Percentiles rank a stretch among this genome's conserved stretches.
These are phyloP conservation scores for Drosophila parthenogenetica DNA, from an alignment of 2,888 invertebrate genomes.

Conservation along the genomic window DNA sequence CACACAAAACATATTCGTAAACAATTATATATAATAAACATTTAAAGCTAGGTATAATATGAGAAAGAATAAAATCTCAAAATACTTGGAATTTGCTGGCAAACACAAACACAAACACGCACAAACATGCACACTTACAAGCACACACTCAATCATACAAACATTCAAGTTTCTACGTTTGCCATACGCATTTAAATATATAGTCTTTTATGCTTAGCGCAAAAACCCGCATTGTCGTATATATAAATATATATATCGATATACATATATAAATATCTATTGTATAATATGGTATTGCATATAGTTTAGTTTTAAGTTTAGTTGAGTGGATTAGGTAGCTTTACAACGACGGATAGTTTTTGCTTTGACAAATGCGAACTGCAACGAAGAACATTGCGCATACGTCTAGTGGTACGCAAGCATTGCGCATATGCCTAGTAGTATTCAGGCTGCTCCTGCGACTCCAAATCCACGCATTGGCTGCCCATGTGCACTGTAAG, in stretches of 20 bases:
- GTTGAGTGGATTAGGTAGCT: slow-evolving; percentile 68
- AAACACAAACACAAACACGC: slow-evolving; percentile 25
- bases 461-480: slow-evolving; percentile 79
- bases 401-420: slow-evolving; percentile 16
- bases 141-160: slow-evolving; percentile 25
- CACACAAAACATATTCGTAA: slow-evolving; percentile 42
- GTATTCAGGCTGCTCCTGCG: slow-evolving; percentile 78
- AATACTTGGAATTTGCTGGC: slow-evolving; percentile 70
- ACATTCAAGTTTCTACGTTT: slow-evolving; percentile 31
- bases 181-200: slow-evolving; percentile 54
- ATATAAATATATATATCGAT: slow-evolving; percentile 20
- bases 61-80: slow-evolving; percentile 40
- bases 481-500: slow-evolving; percentile 83
- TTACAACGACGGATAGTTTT: slow-evolving; percentile 78
- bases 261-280: slow-evolving; percentile 24
- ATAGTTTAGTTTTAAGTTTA: slow-evolving; percentile 13
- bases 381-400: slow-evolving; percentile 11
- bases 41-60: slow-evolving; percentile 49
- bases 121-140: slow-evolving; percentile 6
- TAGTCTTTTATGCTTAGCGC: slow-evolving; percentile 69
- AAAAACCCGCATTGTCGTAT: slow-evolving; percentile 62
- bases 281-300: slow-evolving; percentile 40
- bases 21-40: slow-evolving; percentile 45
- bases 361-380: slow-evolving; percentile 50
- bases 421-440: slow-evolving; percentile 61